These are phyloP conservation scores for Acrossocheilus fasciatus DNA, from an alignment of 2,797 vertebrate species.

Conservation along the genomic window DNA sequence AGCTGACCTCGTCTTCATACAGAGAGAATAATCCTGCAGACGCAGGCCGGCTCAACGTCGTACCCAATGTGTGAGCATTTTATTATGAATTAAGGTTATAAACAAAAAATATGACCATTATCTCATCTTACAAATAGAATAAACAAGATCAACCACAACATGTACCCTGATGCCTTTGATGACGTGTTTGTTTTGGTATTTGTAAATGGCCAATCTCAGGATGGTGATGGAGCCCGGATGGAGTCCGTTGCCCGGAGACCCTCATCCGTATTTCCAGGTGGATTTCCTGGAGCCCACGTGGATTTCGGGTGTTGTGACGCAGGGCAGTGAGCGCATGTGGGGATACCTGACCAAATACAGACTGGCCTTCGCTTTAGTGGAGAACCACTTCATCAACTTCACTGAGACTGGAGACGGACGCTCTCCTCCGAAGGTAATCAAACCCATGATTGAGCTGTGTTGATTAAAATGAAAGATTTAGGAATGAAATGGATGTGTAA, in stretches of 20 bases:
- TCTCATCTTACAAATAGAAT: background rate
- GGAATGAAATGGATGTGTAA: background rate
- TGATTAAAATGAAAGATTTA: background rate
- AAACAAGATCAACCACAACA: background rate
- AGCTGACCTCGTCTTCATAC: conserved; percentile 82
- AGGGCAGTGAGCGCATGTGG: conserved; percentile 78
- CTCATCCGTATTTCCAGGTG: conserved; percentile 82
- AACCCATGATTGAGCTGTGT: background rate
- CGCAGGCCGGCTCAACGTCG: conserved; percentile 82
- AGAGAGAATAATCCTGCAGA: conserved; percentile 83
- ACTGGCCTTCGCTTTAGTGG: conserved; percentile 77
- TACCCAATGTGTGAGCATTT: conserved; percentile 82
- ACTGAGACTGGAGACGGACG: conserved; percentile 65
- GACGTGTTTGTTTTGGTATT: background rate
- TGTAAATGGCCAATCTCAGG: conserved; percentile 61
- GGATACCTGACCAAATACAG: conserved; percentile 81
- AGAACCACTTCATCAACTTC: conserved; percentile 75
- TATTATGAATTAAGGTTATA: background rate
- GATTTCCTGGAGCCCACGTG: conserved; percentile 84
- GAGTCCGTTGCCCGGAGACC: conserved; percentile 80
- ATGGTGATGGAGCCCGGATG: conserved; percentile 84
- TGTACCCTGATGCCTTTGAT: background rate
- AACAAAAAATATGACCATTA: background rate
- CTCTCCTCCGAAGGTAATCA: conserved; percentile 71
- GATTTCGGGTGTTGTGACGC: conserved; percentile 82